phyloP scores from a whole-genome alignment of 2,113 vertebrate genomes.

The Rhynchomys soricoides region DNA sequence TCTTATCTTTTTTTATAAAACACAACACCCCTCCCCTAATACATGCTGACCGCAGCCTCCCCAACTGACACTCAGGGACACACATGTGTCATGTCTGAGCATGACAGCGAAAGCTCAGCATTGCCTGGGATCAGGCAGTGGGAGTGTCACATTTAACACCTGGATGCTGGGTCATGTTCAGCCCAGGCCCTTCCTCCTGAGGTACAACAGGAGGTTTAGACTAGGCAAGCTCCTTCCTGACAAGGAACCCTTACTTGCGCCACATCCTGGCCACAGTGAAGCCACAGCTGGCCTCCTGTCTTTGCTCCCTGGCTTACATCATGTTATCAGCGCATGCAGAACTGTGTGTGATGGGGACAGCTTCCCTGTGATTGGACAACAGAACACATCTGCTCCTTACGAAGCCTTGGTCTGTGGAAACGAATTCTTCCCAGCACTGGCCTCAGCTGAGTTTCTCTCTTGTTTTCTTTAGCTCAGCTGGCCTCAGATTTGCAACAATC shows the following conservation, averaged over 20 bases:
- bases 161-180: not conserved
- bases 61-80: not conserved
- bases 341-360: too few species aligned
- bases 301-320: not conserved
- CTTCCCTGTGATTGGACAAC: too few species aligned
- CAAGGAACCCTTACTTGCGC: accelerated
- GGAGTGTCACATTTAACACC: not conserved
- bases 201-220: too few species aligned
- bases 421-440: not conserved
- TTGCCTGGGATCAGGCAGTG: not conserved
- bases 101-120: not conserved
- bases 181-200: not conserved
- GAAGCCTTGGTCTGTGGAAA: not conserved
- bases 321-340: too few species aligned
- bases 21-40: too few species aligned
- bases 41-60: too few species aligned
- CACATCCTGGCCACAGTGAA: accelerated
- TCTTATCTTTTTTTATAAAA: too few species aligned
- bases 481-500: not conserved
- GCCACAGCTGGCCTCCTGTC: not conserved
- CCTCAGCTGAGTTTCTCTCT: not conserved
- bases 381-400: not conserved
- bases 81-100: accelerated
- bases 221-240: not conserved
- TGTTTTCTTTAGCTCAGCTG: not conserved